A percentile compares a stretch with the other conserved stretches of the same genome.
Evolutionary conservation across 2,888 invertebrate genomes (phyloP).

Genomic region (Merodon equestris): DNA sequence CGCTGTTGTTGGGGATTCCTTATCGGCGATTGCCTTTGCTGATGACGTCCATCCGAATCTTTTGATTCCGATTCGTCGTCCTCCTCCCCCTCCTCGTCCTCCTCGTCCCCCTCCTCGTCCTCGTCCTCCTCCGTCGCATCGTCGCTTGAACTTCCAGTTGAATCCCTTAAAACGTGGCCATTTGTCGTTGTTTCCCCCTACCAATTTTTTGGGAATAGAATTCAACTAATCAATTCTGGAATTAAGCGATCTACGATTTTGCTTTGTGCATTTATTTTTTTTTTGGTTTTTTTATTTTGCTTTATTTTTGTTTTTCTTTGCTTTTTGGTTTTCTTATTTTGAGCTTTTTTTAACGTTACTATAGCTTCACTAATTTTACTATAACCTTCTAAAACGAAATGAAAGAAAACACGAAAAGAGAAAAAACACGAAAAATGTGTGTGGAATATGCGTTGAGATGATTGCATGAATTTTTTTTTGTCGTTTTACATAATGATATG

Average conservation of each 20-base stretch:
- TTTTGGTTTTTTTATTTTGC: conserved; percentile 48
- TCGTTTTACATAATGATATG: conserved; percentile 52
- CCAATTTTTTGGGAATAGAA: conserved; percentile 80
- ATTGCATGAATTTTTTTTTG: conserved; percentile 21
- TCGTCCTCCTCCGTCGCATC: conserved; percentile 71
- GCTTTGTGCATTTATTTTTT: conserved; percentile 36
- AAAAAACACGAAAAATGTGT: conserved; percentile 65
- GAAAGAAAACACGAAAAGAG: conserved; percentile 69
- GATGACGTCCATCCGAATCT: conserved; percentile 56
- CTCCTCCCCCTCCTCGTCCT: conserved; percentile 59
- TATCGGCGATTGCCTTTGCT: conserved; percentile 39
- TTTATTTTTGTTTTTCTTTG: conserved; percentile 33
- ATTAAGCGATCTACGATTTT: conserved; percentile 70
- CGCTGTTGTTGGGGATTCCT: conserved; percentile 29
- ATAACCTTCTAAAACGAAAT: conserved; percentile 77
- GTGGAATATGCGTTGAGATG: conserved; percentile 64
- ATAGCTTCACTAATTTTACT: conserved; percentile 79
- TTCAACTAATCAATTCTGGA: conserved; percentile 78
- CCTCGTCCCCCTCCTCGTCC: conserved; percentile 48
- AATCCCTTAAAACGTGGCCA: conserved; percentile 79
- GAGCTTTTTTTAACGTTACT: conserved; percentile 73
- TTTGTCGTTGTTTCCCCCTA: conserved; percentile 80
- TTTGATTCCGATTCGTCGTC: conserved; percentile 45
- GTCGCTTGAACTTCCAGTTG: conserved; percentile 79
- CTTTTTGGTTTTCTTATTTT: conserved; percentile 59